phyloP scores from a whole-genome alignment of 2,113 vertebrate species.

The Apistogramma diplotaenia region DNA sequence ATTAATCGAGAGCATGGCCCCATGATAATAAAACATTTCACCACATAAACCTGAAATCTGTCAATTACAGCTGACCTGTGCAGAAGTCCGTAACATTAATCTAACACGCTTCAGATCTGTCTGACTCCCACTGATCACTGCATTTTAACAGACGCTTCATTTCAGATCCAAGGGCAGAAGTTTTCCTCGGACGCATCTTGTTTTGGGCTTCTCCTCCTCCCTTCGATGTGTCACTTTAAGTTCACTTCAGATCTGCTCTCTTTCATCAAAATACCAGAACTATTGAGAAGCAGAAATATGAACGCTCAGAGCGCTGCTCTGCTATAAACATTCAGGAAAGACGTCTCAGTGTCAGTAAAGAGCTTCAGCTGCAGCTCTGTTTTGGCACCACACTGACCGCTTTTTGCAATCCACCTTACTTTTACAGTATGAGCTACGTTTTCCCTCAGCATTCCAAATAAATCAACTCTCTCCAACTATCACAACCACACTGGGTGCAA shows the following conservation, averaged over 20 bases:
- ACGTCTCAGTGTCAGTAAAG: neutral
- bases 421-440: neutral
- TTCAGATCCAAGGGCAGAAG: neutral
- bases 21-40: too few relatives aligned
- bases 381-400: too few relatives aligned
- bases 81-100: too few relatives aligned
- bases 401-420: neutral
- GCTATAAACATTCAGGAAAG: neutral
- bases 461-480: neutral
- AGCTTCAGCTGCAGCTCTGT: too few relatives aligned
- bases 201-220: neutral
- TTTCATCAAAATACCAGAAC: neutral
- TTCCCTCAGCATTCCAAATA: neutral
- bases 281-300: neutral
- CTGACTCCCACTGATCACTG: too few relatives aligned
- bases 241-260: neutral
- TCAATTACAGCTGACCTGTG: too few relatives aligned
- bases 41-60: too few relatives aligned
- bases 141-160: neutral
- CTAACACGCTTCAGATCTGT: neutral
- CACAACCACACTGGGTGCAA: neutral
- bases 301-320: rapidly evolving
- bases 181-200: neutral
- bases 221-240: too few relatives aligned
- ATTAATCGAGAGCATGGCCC: too few relatives aligned